Evolutionary conservation across 2,888 invertebrate species (phyloP).

Genomic region (Cryptus armator): DNA sequence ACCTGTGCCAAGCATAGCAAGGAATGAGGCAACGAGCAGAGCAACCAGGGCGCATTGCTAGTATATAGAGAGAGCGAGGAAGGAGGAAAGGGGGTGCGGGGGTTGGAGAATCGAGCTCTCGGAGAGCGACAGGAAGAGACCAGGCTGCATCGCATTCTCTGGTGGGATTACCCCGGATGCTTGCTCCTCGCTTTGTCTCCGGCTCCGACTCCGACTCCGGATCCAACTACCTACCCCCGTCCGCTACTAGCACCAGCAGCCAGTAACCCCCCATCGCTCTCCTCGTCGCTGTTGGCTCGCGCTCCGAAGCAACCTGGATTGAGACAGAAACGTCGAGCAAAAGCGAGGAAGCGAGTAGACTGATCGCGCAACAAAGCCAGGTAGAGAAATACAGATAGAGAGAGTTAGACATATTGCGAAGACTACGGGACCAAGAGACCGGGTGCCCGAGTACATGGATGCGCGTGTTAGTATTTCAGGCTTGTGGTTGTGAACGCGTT

Average conservation of each 20-base stretch:
- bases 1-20: slow-evolving; percentile 75
- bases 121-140: slow-evolving; percentile 76
- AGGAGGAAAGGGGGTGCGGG: slow-evolving; percentile 27
- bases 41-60: slow-evolving; percentile 46
- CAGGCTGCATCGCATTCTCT: slow-evolving; percentile 80
- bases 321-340: slow-evolving; percentile 67
- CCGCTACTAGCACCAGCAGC: slow-evolving; percentile 37
- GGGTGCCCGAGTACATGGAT: not conserved
- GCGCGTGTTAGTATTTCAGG: slow-evolving; percentile 34
- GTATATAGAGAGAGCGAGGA: slow-evolving; percentile 10
- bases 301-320: slow-evolving; percentile 56
- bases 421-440: not conserved
- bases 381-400: slow-evolving; percentile 26
- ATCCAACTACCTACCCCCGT: slow-evolving; percentile 76
- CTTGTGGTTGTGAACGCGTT: slow-evolving; percentile 45
- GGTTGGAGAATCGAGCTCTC: slow-evolving; percentile 56
- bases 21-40: slow-evolving; percentile 68
- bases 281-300: slow-evolving; percentile 59
- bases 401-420: slow-evolving; percentile 33
- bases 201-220: slow-evolving; percentile 75
- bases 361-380: slow-evolving; percentile 70
- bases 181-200: slow-evolving; percentile 81
- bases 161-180: slow-evolving; percentile 81
- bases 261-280: slow-evolving; percentile 58
- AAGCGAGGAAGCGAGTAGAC: slow-evolving; percentile 71